A percentile compares a stretch with the other conserved stretches of the same genome.
Evolutionary conservation across 1,140 invertebrate species (phyloP).

Genomic region (Octopus bimaculoides): DNA sequence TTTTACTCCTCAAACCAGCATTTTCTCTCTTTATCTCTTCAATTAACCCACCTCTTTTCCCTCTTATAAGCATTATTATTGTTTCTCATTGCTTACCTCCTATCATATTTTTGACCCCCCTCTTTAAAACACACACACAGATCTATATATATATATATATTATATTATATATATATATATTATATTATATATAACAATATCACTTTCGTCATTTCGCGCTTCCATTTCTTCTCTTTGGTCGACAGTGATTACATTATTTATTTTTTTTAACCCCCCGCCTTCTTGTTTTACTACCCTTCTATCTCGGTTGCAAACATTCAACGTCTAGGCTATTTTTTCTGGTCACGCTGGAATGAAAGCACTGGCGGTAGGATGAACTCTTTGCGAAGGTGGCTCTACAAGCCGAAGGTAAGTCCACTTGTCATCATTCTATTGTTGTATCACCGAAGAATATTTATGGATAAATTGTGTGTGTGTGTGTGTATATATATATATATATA

Average conservation of each 20-base stretch:
- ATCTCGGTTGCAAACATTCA: constrained; percentile 12
- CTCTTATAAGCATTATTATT: no score
- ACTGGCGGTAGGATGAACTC: constrained; percentile 71
- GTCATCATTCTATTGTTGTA: constrained; percentile 9
- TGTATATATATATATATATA: background rate
- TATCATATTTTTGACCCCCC: no score
- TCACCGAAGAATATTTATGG: background rate
- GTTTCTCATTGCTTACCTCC: no score
- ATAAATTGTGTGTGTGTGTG: background rate
- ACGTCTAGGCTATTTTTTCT: constrained; percentile 16
- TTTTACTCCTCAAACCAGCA: no score
- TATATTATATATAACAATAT: background rate
- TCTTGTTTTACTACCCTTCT: no score
- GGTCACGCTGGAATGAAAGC: constrained; percentile 11
- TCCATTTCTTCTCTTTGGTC: background rate
- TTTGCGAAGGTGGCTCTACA: constrained; percentile 87
- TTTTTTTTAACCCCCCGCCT: no score
- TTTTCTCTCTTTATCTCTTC: no score
- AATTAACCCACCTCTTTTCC: no score
- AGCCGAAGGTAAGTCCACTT: constrained; percentile 73
- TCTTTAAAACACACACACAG: no score
- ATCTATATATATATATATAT: no score
- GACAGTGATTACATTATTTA: background rate
- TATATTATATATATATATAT: background rate
- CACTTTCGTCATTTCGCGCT: background rate